These are phyloP conservation scores for Artibeus jamaicensis DNA, from an alignment of 2,797 vertebrate genomes.

Conservation along the genomic window DNA sequence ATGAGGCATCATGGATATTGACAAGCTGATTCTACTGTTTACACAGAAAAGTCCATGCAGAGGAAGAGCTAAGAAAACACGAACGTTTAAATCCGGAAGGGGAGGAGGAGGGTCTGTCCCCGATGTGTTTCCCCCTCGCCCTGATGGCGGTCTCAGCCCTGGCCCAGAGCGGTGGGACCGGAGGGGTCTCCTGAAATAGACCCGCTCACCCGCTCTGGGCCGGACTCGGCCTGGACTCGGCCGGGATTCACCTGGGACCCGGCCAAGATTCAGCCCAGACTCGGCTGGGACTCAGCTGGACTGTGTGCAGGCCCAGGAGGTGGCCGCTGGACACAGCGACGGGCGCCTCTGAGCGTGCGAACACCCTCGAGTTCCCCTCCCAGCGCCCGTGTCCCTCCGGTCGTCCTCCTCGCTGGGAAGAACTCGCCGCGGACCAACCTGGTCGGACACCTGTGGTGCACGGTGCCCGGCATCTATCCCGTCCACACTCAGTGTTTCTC, in stretches of 20 bases:
- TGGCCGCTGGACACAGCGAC: background rate
- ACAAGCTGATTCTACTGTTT: background rate
- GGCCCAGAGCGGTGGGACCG: background rate
- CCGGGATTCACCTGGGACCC: too few relatives aligned
- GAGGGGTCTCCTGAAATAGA: background rate
- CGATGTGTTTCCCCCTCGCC: background rate
- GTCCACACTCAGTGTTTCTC: conserved; percentile 81
- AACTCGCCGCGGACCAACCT: conserved; percentile 74
- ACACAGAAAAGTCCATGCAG: background rate
- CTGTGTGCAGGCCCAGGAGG: background rate
- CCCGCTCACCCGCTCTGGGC: background rate
- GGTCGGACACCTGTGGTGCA: conserved; percentile 76
- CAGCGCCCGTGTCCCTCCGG: too few relatives aligned
- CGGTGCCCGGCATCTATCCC: conserved; percentile 75
- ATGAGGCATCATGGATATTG: background rate
- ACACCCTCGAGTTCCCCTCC: too few relatives aligned
- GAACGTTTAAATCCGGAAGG: background rate
- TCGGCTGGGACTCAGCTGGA: too few relatives aligned
- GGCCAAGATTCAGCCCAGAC: too few relatives aligned
- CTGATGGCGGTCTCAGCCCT: background rate
- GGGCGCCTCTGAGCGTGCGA: too few relatives aligned
- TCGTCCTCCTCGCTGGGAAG: background rate
- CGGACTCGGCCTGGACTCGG: too few relatives aligned
- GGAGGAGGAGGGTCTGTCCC: background rate
- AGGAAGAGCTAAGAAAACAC: background rate